Evolutionary conservation across 2,797 vertebrate species (phyloP), one percentile per base, ranked within the genome.

Genomic region (Odontamblyopus rebecca): DNA sequence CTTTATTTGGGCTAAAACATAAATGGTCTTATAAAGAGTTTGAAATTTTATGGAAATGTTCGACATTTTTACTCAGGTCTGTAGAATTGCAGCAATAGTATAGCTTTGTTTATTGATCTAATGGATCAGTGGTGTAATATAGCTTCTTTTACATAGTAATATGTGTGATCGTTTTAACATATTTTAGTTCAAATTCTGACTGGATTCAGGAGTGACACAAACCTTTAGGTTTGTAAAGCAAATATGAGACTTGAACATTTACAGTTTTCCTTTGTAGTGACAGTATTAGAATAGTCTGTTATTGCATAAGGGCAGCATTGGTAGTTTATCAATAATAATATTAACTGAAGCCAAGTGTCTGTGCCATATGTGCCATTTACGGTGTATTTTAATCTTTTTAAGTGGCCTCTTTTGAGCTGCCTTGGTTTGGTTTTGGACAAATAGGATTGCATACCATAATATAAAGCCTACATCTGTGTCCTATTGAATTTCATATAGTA

Each of bases 401-500:
- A 29, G n/a, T 5, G 6, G 27, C 35, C 35, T 18, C 23, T 67
- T 41, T 35, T 66, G 35, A 16, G 13, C 30, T 68, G 54, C 38
- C 66, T 68, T 48, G 44, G 29, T 60, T 53, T 73, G 6, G 23
- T 35, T 26, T 54, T 19, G 53, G 13, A 38, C 35, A 48, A 48
- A 48, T 44, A 44, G 41, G 11, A 44, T 44, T 44, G 13, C 41
- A 44, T 19, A 53, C 0, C 41, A 3, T 27, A 23, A 23, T 23
- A 23, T 23, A 23, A 23, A 23, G 23, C 23, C 23, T 23, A 23
- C 23, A 23, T 23, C 29, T 35, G 56, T 29, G 59, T 68, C 4
- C 74, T 71, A 13, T 70, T 77, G 26, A 72, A 87, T 87, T 82
- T 77, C 77, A 61, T 66, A 5, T 16, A 73, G 59, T 16, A 73